Conservation (phyloP, 2,797 vertebrate species). For the Eupleurogrammus muticus region DNA sequence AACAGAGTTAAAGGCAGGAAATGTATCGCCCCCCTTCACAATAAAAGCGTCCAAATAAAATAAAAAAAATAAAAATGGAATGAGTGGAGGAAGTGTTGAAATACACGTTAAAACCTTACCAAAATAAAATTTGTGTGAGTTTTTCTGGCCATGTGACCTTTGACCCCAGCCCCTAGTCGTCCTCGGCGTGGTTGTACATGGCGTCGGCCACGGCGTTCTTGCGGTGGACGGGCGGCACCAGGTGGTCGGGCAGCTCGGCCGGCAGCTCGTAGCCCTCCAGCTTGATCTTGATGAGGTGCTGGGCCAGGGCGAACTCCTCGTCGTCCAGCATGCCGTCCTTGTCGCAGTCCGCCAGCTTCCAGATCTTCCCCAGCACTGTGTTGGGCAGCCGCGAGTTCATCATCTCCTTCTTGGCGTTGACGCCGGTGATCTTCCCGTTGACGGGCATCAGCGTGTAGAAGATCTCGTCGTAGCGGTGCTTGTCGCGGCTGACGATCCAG, state of each 20-base stretch:
- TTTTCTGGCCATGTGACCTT: too few relatives aligned
- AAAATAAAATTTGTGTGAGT: too few relatives aligned
- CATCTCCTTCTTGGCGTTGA: slow-evolving; percentile 98
- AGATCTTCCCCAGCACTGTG: slow-evolving; percentile 96
- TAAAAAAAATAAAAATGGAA: too few relatives aligned
- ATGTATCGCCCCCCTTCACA: slow-evolving; percentile 9
- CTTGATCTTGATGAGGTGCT: slow-evolving; percentile 97
- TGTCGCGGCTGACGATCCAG: slow-evolving; percentile 96
- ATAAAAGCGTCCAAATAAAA: slow-evolving; percentile 15
- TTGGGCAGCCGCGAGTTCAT: slow-evolving; percentile 96
- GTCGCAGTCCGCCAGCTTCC: slow-evolving; percentile 97
- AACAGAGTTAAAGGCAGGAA: not conserved
- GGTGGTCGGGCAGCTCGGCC: slow-evolving; percentile 87
- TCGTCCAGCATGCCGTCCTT: slow-evolving; percentile 96
- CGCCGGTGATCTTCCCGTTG: slow-evolving; percentile 94
- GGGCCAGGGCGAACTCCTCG: slow-evolving; percentile 96
- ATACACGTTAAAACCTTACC: too few relatives aligned
- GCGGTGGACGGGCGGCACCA: slow-evolving; percentile 93
- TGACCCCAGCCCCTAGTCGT: slow-evolving; percentile 57
- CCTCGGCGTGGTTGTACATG: slow-evolving; percentile 78
- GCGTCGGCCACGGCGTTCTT: slow-evolving; percentile 80
- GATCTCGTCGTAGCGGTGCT: slow-evolving; percentile 96
- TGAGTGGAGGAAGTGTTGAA: too few relatives aligned
- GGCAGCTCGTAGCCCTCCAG: slow-evolving; percentile 96
- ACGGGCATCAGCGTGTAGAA: slow-evolving; percentile 97